Base-by-base conservation (phyloP, 2,797 vertebrate species). In the Tenualosa thibaudeaui region DNA sequence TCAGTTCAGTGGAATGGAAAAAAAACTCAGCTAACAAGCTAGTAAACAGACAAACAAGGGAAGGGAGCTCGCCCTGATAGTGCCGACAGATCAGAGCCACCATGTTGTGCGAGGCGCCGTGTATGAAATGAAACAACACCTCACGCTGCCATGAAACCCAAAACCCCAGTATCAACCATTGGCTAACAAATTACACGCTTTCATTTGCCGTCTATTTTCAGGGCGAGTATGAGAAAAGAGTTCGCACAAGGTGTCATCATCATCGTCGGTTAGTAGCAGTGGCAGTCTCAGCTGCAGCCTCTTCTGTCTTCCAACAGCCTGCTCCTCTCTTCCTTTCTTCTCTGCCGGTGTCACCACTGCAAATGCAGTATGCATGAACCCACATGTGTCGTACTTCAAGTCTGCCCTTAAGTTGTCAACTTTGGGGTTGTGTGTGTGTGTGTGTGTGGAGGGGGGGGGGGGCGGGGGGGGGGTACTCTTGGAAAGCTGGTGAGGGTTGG, bases 341-440 rank as follows among this genome's bases (percentile, higher is more conserved):
- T 49, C 85, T 86, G 31, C 84, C 81, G 85, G 83, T 91, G 89
- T 91, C 91, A 93, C 87, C 24, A 5, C 83, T 85, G 86, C 84
- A 84, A 53, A 86, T 65, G 10, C 65, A 89, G 86, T 91, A 91
- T 71, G 84, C 81, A 87, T 88, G 87, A 90, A 88, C 53, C 82
- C 75, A 6, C 15, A 78, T 86, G 37, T 87, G 91, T 93, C 81
- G 86, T 84, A 62, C 87, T 87, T 83, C 53, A 60, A 58, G 86
- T n/a, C 37, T 75, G 68, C 68, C 37, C 68, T 75, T 40, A 75
- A 43, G 1, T 75, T 75, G 68, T 75, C 68, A 75, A 75, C 31
- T 19, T n/a, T 17, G 15, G 65, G 65, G 24, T 5, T 13, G 26
- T 37, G 65, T 37, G 65, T 65, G 62, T 65, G 60, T 65, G 60